Base-by-base conservation (phyloP, 2,113 vertebrate genomes). In the Rhegmatorhina hoffmannsi region DNA sequence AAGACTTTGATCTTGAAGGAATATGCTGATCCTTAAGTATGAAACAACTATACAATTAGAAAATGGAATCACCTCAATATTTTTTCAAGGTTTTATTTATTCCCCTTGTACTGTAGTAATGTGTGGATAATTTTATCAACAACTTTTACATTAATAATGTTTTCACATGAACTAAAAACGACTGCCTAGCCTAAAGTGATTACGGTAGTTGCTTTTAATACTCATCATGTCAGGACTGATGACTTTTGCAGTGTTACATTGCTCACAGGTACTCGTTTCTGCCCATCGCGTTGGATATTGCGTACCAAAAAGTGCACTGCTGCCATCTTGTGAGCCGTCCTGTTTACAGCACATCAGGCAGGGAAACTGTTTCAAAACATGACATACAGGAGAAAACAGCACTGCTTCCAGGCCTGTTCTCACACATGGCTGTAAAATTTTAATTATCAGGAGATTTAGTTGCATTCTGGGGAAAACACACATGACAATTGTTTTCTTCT, bases 251-350 rank as follows among this genome's bases (percentile, higher is more conserved):
- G 3, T 6, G 40, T 38, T 38, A 9, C 0, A 1, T 7, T 53
- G 25, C 31, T 56, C n/a, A 8, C 34, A 26, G 66, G 7, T 3
- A 8, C 16, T 40, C 11, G 28, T 17, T 56, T 43, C n/a, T 56
- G 46, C 33, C 38, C 17, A 5, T 23, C 4, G 4, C 12, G 0
- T 12, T 59, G 31, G 49, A 13, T 43, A 1, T 31, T n/a, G 40
- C 1, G 1, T 28, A 19, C 16, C 29, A 55, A 52, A 62, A 82
- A 91, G 91, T 46, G 88, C 92, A 26, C 36, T 96, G 84, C 97
- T 97, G 97, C 97, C 98, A 97, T 74, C 98, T 96, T 8, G 94
- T 97, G 98, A 87, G 63, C 43, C 52, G 18, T 26, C 5, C 13
- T 3, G 44, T 28, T 56, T 84, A 91, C 58, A 60, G 84, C 95